Percentiles rank a stretch among this genome's conserved stretches.
Conservation (phyloP, 2,797 vertebrate genomes). For the Mionectes olivaceus region DNA sequence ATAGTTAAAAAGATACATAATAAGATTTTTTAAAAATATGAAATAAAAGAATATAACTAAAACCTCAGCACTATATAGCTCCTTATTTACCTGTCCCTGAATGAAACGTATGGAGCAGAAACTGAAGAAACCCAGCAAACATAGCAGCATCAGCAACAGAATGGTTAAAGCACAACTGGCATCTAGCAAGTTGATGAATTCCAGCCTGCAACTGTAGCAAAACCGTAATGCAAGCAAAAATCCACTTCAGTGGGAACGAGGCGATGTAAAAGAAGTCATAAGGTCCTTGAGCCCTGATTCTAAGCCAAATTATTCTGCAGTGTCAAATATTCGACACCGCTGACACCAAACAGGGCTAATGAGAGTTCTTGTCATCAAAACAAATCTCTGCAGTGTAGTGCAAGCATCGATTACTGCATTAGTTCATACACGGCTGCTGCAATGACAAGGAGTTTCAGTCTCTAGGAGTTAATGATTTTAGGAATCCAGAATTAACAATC, state of each 20-base stretch:
- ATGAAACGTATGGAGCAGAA: slow-evolving; percentile 73
- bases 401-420: slow-evolving; percentile 72
- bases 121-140: slow-evolving; percentile 80
- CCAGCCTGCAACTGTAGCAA: slow-evolving; percentile 59
- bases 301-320: slow-evolving; percentile 71
- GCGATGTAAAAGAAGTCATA: not conserved
- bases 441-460: slow-evolving; percentile 37
- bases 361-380: slow-evolving; percentile 75
- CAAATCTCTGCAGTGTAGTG: slow-evolving; percentile 79
- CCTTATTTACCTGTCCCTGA: slow-evolving; percentile 81
- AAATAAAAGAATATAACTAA: slow-evolving; percentile 1
- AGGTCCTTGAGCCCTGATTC: slow-evolving; percentile 59
- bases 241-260: slow-evolving; percentile 53
- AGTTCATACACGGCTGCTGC: slow-evolving; percentile 27
- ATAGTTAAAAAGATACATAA: not conserved
- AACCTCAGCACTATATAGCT: not conserved
- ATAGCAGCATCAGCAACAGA: slow-evolving; percentile 73
- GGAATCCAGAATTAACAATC: slow-evolving; percentile 42
- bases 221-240: slow-evolving; percentile 47
- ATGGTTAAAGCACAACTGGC: slow-evolving; percentile 67
- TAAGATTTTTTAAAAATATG: not conserved
- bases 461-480: slow-evolving; percentile 22
- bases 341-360: slow-evolving; percentile 64
- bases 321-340: slow-evolving; percentile 36
- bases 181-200: slow-evolving; percentile 65